phyloP scores from a whole-genome alignment of 1,140 invertebrate species.

The Onthophagus taurus region DNA sequence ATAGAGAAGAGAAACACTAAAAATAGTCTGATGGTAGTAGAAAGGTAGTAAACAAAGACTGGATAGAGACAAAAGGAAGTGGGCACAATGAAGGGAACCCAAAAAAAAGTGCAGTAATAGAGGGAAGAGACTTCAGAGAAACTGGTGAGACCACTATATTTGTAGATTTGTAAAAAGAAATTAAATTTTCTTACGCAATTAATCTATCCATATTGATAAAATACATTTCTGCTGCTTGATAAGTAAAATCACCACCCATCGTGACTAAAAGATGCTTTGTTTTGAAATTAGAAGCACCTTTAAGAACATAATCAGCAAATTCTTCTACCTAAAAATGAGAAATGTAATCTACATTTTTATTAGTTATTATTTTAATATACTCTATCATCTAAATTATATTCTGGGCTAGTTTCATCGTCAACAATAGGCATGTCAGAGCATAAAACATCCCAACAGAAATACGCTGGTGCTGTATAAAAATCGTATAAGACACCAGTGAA shows the following conservation, averaged over 20 bases:
- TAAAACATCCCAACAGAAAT: slow-evolving; percentile 64
- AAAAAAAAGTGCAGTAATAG: too few relatives aligned
- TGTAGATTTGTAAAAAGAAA: too few relatives aligned
- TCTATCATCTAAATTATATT: slow-evolving; percentile 43
- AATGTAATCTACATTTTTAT: background rate
- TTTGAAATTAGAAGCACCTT: slow-evolving; percentile 18
- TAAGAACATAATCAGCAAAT: slow-evolving; percentile 20
- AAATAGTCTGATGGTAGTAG: too few relatives aligned
- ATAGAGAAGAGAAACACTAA: too few relatives aligned
- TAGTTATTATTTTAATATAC: background rate
- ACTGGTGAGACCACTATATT: too few relatives aligned
- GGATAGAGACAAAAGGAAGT: too few relatives aligned
- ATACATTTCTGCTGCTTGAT: slow-evolving; percentile 49
- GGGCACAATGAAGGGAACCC: too few relatives aligned
- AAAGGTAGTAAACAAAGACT: too few relatives aligned
- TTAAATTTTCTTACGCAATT: slow-evolving; percentile 37
- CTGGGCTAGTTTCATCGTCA: slow-evolving; percentile 41
- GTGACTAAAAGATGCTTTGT: slow-evolving; percentile 29
- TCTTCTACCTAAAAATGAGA: slow-evolving; percentile 21
- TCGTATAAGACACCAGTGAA: slow-evolving; percentile 33
- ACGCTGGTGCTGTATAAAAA: slow-evolving; percentile 55
- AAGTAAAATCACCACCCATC: slow-evolving; percentile 36
- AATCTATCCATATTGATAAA: slow-evolving; percentile 65
- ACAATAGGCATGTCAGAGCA: slow-evolving; percentile 57
- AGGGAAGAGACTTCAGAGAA: too few relatives aligned